These are phyloP conservation scores for Mesopsocus fuscifrons DNA, from an alignment of 2,888 invertebrate genomes.

Conservation along the genomic window DNA sequence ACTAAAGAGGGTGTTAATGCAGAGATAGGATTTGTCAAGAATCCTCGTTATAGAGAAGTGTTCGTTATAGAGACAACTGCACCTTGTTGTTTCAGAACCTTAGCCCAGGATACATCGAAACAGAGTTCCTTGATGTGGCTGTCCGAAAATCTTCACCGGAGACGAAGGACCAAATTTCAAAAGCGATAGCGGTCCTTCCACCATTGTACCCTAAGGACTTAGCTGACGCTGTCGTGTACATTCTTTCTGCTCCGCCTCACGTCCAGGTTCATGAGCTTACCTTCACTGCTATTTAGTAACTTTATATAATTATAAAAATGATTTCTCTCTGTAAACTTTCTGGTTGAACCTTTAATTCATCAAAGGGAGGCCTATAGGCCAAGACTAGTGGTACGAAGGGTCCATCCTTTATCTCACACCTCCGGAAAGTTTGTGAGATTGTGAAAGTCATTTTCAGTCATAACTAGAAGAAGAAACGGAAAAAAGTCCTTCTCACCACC, in stretches of 20 bases:
- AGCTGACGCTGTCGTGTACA: not conserved
- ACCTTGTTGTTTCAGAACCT: not conserved
- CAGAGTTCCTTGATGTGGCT: not conserved
- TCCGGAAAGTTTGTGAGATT: too few species aligned
- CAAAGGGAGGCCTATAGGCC: too few species aligned
- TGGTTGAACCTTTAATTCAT: too few species aligned
- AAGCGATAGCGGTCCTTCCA: not conserved
- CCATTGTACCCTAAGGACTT: not conserved
- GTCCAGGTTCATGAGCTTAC: not conserved
- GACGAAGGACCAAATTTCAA: not conserved
- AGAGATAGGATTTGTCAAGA: too few species aligned
- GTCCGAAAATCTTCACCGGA: not conserved
- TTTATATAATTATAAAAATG: not conserved
- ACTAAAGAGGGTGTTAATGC: conserved; percentile 7
- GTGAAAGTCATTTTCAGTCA: too few species aligned
- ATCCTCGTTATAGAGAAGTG: not conserved
- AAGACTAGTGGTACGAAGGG: too few species aligned
- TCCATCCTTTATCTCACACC: too few species aligned
- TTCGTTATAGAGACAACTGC: not conserved
- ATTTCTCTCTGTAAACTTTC: too few species aligned
- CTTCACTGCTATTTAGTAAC: not conserved
- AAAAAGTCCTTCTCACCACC: too few species aligned
- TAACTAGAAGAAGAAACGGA: too few species aligned
- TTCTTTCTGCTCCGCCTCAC: conserved; percentile 1
- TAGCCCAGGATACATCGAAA: not conserved